Conservation (phyloP, 53 echinoderm and acorn worm species). For the Echinarachnius parma region DNA sequence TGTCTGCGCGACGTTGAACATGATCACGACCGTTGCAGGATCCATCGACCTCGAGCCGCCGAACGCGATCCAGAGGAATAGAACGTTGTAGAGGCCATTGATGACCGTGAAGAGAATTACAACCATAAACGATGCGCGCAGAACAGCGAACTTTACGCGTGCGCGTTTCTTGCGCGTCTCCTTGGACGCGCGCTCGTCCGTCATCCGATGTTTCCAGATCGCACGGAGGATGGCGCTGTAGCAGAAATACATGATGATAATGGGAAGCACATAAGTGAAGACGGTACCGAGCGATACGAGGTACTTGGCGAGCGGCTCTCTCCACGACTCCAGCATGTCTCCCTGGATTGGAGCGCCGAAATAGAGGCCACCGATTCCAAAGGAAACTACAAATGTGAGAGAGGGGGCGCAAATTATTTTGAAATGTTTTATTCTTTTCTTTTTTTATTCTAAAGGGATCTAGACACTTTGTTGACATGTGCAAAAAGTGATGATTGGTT, state of each 20-base stretch:
- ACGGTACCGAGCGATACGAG: not conserved
- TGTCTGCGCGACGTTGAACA: conserved; percentile 6
- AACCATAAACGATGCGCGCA: conserved; percentile 2
- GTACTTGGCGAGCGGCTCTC: not conserved
- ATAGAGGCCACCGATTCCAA: not conserved
- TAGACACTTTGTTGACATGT: too few species aligned
- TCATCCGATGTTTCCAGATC: conserved; percentile 1
- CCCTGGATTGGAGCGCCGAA: conserved; percentile 5
- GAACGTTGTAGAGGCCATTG: conserved; percentile 16
- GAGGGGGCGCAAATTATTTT: too few species aligned
- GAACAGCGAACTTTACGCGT: not conserved
- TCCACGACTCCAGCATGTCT: conserved; percentile 7
- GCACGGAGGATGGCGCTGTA: conserved; percentile 5
- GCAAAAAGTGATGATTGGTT: too few species aligned
- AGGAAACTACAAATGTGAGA: conserved; percentile 13
- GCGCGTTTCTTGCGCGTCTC: not conserved
- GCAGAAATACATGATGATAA: conserved; percentile 17
- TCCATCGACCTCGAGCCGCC: conserved; percentile 4
- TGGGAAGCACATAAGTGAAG: conserved; percentile 6
- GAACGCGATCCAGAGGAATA: conserved; percentile 17
- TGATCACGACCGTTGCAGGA: conserved; percentile 7
- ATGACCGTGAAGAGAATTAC: conserved; percentile 3
- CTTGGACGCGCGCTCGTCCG: not conserved
- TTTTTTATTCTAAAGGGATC: too few species aligned
- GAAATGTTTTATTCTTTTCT: too few species aligned